These are phyloP conservation scores for Nysson spinosus DNA, from an alignment of 2,888 invertebrate species.

Conservation along the genomic window DNA sequence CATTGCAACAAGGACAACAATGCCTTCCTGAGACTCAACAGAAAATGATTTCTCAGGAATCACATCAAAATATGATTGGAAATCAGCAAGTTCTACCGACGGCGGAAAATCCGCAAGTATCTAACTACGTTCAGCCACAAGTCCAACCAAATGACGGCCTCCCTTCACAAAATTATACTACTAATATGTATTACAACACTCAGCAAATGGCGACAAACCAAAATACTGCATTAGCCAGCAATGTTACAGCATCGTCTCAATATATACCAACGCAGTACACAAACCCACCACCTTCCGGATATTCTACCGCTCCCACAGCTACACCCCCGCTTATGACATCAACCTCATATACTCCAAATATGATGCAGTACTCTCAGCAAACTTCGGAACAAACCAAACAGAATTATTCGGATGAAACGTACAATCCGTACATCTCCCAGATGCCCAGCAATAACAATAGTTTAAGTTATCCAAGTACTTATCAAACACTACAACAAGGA, in stretches of 20 bases:
- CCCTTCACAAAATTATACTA: slow-evolving; percentile 36
- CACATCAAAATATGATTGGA: slow-evolving; percentile 12
- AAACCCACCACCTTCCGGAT: slow-evolving; percentile 26
- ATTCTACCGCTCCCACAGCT: slow-evolving; percentile 19
- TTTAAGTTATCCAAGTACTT: slow-evolving; percentile 59
- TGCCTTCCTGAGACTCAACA: slow-evolving; percentile 34
- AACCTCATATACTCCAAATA: slow-evolving; percentile 29
- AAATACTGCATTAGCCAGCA: slow-evolving; percentile 16
- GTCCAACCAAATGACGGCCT: too few species aligned
- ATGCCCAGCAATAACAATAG: slow-evolving; percentile 31
- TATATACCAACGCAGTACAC: slow-evolving; percentile 56
- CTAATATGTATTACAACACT: slow-evolving; percentile 24
- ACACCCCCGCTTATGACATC: slow-evolving; percentile 19
- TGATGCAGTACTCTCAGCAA: slow-evolving; percentile 45
- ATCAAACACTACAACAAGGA: slow-evolving; percentile 62
- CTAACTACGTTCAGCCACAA: too few species aligned
- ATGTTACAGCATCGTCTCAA: slow-evolving; percentile 24
- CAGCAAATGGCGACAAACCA: slow-evolving; percentile 28
- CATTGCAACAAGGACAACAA: slow-evolving; percentile 36
- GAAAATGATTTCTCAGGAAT: slow-evolving; percentile 16
- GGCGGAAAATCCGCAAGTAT: too few species aligned
- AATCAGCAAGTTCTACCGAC: slow-evolving; percentile 26
- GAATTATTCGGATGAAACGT: slow-evolving; percentile 46
- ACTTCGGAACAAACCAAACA: slow-evolving; percentile 42
- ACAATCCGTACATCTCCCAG: slow-evolving; percentile 43